Conservation (phyloP, 2,113 vertebrate species). For the Hemicordylus capensis region DNA sequence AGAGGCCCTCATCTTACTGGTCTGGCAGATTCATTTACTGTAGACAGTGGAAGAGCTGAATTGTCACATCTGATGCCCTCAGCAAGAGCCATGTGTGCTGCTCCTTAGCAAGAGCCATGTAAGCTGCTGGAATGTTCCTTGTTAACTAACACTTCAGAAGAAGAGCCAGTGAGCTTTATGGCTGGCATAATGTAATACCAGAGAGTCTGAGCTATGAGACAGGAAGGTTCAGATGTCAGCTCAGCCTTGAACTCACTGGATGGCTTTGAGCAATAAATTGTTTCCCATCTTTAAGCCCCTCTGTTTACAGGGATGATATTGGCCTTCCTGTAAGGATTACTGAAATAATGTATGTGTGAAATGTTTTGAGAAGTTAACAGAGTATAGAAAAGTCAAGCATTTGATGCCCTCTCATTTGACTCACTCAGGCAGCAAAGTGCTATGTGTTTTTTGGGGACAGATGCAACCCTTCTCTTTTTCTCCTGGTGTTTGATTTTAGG, state of each 20-base stretch:
- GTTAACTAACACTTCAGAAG: not conserved
- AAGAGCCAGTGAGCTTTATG: not conserved
- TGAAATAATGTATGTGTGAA: not conserved
- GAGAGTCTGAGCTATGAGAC: not conserved
- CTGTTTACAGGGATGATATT: not conserved
- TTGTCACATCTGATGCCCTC: no score
- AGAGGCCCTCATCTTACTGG: no score
- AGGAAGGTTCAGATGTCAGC: not conserved
- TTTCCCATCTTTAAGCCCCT: not conserved
- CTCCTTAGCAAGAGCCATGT: not conserved
- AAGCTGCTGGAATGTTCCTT: not conserved
- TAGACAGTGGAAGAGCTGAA: not conserved
- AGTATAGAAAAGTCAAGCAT: no score
- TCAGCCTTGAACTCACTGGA: not conserved
- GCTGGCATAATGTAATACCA: not conserved
- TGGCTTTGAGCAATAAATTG: not conserved
- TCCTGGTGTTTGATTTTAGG: constrained; percentile 68
- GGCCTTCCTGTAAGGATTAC: not conserved
- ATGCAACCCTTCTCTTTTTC: not conserved
- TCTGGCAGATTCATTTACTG: not conserved
- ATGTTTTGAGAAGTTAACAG: not conserved
- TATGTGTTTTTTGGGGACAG: accelerated
- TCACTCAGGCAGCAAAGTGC: not conserved
- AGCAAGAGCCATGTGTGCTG: not conserved
- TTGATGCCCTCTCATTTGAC: not conserved